Evolutionary conservation across 2,888 invertebrate genomes (phyloP), one percentile per base, ranked within the genome.

Genomic region (Itoplectis maculator): DNA sequence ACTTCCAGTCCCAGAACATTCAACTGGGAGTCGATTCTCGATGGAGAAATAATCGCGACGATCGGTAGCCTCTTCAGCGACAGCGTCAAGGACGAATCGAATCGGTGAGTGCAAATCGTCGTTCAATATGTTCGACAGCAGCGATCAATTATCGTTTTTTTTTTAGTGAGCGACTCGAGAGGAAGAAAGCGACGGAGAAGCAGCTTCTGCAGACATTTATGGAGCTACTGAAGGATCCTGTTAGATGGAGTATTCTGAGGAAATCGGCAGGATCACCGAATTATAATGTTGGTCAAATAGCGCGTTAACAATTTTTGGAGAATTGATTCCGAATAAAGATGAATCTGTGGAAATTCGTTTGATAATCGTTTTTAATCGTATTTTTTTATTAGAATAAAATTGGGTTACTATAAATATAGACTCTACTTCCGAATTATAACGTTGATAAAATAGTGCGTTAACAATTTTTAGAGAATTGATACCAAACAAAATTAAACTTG

Each of bases 51-150:
- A 15, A 78, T 78, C 45, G 54, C 54, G 20, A 40, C 61, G 47
- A 63, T 69, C 51, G 77, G 69, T 45, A 42, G 69, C 23, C 61
- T 69, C n/a, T 76, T 77, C 63, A 15, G 40, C 54, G 18, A 63
- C 54, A 54, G 45, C 54, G 51, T 54, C 63, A 78, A 78, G 70
- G 70, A 65, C 63, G 77, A 78, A 78, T 78, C 77, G 20, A 78
- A 70, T 70, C 35, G 70, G 77, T 78, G 45, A 70, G 74, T 59
- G 18, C 63, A 51, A 40, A 49, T 29, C 15, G 20, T n/a, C 51
- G 40, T 49, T 76, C 47, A 15, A 69, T 40, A 47, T 49, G 29
- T 29, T 29, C 23, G 40, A 35, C 35, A 6, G 51, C 18, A 18
- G 18, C 51, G 9, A 51, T 18, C 51, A 51, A 5, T 9, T 18